A percentile compares a stretch with the other conserved stretches of the same genome.
Evolutionary conservation across 2,113 vertebrate species (phyloP).

Genomic region (Antennarius striatus): DNA sequence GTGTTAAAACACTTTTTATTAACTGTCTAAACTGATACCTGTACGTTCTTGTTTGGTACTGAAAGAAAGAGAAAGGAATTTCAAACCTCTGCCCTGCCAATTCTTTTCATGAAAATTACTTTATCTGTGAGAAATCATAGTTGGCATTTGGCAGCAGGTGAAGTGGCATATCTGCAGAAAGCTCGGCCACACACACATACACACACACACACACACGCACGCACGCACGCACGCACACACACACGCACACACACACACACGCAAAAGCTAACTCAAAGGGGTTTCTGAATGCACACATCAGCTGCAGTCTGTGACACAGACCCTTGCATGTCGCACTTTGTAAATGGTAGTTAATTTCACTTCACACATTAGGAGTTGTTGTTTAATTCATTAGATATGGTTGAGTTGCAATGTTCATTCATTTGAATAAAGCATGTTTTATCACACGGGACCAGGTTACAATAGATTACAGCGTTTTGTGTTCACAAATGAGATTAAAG

Average conservation of each 20-base stretch:
- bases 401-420: conserved; percentile 30
- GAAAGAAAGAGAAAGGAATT: conserved; percentile 28
- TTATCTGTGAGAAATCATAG: conserved; percentile 65
- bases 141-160: conserved; percentile 61
- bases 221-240: conserved; percentile 33
- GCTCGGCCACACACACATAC: conserved; percentile 28
- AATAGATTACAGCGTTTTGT: conserved; percentile 8
- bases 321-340: conserved; percentile 45
- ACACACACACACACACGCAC: not conserved
- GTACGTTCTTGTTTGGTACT: conserved; percentile 29
- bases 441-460: conserved; percentile 41
- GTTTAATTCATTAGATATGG: conserved; percentile 50
- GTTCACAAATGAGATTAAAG: conserved; percentile 25
- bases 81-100: conserved; percentile 52
- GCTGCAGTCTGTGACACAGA: conserved; percentile 62
- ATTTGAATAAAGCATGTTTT: conserved; percentile 37
- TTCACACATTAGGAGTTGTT: conserved; percentile 31
- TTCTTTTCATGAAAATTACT: conserved; percentile 63
- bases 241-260: conserved; percentile 37
- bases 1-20: conserved; percentile 33
- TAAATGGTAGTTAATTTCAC: conserved; percentile 46
- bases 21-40: conserved; percentile 27
- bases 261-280: conserved; percentile 54
- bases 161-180: conserved; percentile 60
- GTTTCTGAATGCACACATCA: conserved; percentile 50